Evolutionary conservation across 2,888 invertebrate species (phyloP).

Genomic region (Ctenicera cuprea): DNA sequence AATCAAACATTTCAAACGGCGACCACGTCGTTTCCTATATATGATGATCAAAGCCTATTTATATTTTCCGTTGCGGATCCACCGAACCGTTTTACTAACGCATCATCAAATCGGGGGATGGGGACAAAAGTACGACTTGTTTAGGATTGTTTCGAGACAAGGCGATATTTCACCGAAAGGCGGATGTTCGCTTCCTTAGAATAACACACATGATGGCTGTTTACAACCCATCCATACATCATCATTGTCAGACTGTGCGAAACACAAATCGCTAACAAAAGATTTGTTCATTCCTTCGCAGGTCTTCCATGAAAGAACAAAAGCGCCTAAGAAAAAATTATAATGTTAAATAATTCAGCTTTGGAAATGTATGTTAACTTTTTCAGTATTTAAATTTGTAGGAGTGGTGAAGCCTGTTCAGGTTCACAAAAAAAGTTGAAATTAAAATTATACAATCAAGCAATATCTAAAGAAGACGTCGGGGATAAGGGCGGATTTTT

Average conservation of each 20-base stretch:
- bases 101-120: slow-evolving; percentile 68
- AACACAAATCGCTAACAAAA: slow-evolving; percentile 48
- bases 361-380: no score
- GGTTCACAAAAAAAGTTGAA: no score
- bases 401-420: no score
- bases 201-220: slow-evolving; percentile 71
- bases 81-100: slow-evolving; percentile 70
- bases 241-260: slow-evolving; percentile 64
- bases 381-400: no score
- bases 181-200: slow-evolving; percentile 73
- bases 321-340: no score
- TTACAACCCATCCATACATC: slow-evolving; percentile 67
- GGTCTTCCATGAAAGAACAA: not conserved
- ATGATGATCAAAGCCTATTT: slow-evolving; percentile 70
- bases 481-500: no score
- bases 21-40: slow-evolving; percentile 65
- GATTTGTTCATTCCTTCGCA: slow-evolving; percentile 11
- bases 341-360: not conserved
- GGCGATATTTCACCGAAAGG: slow-evolving; percentile 72
- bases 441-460: no score
- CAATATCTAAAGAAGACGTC: no score
- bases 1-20: slow-evolving; percentile 52
- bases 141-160: slow-evolving; percentile 70
- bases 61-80: slow-evolving; percentile 69
- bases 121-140: slow-evolving; percentile 71